Base-by-base conservation (phyloP, 2,797 vertebrate species). In the Syncerus caffer region DNA sequence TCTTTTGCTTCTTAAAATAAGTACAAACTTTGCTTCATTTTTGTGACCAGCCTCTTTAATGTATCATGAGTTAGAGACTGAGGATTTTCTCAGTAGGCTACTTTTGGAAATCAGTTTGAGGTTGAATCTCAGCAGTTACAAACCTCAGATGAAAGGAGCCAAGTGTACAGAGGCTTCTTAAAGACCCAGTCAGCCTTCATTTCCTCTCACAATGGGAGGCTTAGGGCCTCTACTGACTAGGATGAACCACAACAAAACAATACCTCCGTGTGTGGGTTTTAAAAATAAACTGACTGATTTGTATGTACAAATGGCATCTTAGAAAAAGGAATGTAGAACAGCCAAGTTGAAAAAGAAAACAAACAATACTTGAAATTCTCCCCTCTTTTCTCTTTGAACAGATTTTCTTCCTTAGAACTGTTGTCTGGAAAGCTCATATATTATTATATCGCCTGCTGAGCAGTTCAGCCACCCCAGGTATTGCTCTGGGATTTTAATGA, bases 131-230 rank as follows among this genome's bases (percentile, higher is more conserved):
- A 97, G 96, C 62, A 89, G 93, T 78, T 96, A 85, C 90, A 98
- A 98, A 97, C 98, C 90, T 55, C 85, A 97, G 98, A 98, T 98
- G 71, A 98, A 98, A 98, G 97, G 62, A 25, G 31, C 50, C 85
- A 57, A 71, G 13, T 27, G 42, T 38, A 47, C 15, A 92, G 3
- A 97, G 84, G 94, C 94, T 74, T 62, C 89, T 78, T 31, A 89
- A 62, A 95, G 94, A 94, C 53, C 29, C 74, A 50, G 42, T 42
- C 86, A 45, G 88, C 47, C 83, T 96, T 97, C 96, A 94, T 96
- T 98, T 98, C 98, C 97, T 96, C 29, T 96, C 97, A 93, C 95
- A 15, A 91, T 64, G 55, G 97, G 97, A 97, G 92, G 60, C 95
- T 85, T 51, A 16, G 38, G 89, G 89, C 42, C 89, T 91, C 88